Evolutionary conservation across 35 echinoderm and acorn worm species (phyloP).

Genomic region (Hemicentrotus pulcherrimus): DNA sequence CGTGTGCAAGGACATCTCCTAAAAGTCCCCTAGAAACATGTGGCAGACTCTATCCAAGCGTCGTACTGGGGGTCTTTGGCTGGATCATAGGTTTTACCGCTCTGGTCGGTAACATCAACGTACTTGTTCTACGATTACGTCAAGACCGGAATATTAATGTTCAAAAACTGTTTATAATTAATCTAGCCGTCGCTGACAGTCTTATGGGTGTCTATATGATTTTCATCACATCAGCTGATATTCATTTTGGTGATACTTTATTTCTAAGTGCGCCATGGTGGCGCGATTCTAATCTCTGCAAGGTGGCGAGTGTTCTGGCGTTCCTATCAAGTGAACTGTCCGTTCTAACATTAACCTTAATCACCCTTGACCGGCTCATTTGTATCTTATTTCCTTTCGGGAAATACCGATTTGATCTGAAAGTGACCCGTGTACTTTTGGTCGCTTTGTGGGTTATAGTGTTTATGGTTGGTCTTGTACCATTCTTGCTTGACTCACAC

Average conservation of each 20-base stretch:
- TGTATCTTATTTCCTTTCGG: constrained; percentile 83
- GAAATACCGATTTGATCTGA: constrained; percentile 44
- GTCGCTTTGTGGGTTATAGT: constrained; percentile 61
- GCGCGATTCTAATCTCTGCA: constrained; percentile 64
- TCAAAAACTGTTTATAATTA: constrained; percentile 65
- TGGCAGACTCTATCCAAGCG: constrained; percentile 61
- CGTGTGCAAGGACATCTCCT: not conserved
- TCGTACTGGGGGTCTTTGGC: constrained; percentile 51
- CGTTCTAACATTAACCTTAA: constrained; percentile 62
- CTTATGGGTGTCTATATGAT: constrained; percentile 84
- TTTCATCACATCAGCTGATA: constrained; percentile 64
- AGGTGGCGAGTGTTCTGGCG: constrained; percentile 64
- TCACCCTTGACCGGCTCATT: constrained; percentile 80
- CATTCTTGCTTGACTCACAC: constrained; percentile 45
- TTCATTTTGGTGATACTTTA: constrained; percentile 65
- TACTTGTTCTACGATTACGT: constrained; percentile 35
- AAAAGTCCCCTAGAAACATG: constrained; percentile 56
- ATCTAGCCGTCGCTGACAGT: constrained; percentile 69
- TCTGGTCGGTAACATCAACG: constrained; percentile 70
- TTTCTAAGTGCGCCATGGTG: constrained; percentile 59
- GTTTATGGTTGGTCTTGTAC: constrained; percentile 32
- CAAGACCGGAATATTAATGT: not conserved
- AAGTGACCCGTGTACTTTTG: constrained; percentile 3
- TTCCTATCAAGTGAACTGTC: constrained; percentile 80
- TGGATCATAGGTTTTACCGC: constrained; percentile 79